A percentile compares a stretch with the other conserved stretches of the same genome.
Conservation (phyloP, 92 coral and sea anemone species). For the Porites divaricata region DNA sequence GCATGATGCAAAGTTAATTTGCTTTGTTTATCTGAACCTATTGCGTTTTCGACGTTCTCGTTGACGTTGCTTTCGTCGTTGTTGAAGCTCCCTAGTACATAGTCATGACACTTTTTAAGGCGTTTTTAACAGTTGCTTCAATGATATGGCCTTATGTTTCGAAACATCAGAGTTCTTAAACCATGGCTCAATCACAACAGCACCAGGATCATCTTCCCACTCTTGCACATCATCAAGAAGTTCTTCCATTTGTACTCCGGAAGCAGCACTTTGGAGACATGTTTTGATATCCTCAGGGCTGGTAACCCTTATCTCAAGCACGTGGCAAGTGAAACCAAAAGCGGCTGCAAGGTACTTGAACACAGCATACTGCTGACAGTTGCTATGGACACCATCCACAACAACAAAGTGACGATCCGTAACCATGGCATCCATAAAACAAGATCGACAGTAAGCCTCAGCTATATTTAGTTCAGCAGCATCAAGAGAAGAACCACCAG, state of each 20-base stretch:
- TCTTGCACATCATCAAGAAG: constrained; percentile 49
- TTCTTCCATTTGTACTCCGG: constrained; percentile 50
- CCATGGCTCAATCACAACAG: constrained; percentile 75
- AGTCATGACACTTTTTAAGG: neutral
- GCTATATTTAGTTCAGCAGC: constrained; percentile 78
- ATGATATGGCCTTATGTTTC: neutral
- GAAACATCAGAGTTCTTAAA: constrained; percentile 42
- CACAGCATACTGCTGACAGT: constrained; percentile 72
- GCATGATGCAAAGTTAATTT: too few species aligned
- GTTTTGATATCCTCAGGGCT: constrained; percentile 52
- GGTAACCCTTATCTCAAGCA: constrained; percentile 65
- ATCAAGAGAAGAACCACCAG: constrained; percentile 58
- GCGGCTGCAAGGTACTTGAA: constrained; percentile 63
- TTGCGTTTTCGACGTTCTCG: too few species aligned
- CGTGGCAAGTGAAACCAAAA: constrained; percentile 67
- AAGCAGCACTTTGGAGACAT: constrained; percentile 51
- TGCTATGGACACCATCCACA: constrained; percentile 73
- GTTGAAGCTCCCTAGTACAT: too few species aligned
- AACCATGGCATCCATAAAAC: constrained; percentile 69
- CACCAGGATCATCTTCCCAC: constrained; percentile 75
- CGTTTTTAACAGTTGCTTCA: neutral
- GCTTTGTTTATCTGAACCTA: too few species aligned
- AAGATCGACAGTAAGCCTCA: constrained; percentile 77
- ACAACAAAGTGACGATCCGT: constrained; percentile 60
- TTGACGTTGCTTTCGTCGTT: too few species aligned